Percentiles rank a stretch among this genome's conserved stretches.
Evolutionary conservation across 2,113 vertebrate genomes (phyloP).

Genomic region (Geococcyx californianus): DNA sequence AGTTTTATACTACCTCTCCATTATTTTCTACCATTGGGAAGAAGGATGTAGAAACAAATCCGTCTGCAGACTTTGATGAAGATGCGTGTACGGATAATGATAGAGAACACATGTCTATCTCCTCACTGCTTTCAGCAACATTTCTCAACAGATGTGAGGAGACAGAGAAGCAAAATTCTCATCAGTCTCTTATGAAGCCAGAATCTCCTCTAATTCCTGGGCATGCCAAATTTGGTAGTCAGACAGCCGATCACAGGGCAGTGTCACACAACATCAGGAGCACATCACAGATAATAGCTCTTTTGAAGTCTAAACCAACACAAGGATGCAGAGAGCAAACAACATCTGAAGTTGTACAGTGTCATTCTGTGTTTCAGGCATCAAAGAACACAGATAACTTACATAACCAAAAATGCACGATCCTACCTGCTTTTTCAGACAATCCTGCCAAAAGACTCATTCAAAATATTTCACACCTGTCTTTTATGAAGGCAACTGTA

Average conservation of each 20-base stretch:
- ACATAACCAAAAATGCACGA: neutral
- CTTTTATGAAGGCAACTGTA: neutral
- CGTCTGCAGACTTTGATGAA: neutral
- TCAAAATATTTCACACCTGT: neutral
- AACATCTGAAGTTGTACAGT: neutral
- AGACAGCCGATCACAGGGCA: neutral
- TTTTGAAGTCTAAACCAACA: slow-evolving; percentile 62
- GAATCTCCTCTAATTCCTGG: neutral
- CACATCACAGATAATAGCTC: slow-evolving; percentile 77
- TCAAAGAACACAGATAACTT: neutral
- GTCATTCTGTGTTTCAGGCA: neutral
- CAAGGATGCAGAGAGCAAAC: neutral
- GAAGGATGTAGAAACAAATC: neutral
- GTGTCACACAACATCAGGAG: slow-evolving; percentile 71
- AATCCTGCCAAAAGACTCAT: neutral
- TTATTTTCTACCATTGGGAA: slow-evolving; percentile 65
- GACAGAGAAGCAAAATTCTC: neutral
- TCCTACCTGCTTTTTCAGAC: neutral
- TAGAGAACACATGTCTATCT: neutral
- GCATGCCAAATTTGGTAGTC: neutral
- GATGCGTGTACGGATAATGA: neutral
- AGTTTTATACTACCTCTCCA: slow-evolving; percentile 16
- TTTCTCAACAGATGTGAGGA: neutral
- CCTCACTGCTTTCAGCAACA: neutral
- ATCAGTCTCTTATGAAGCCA: neutral